phyloP scores from a whole-genome alignment of 2,888 invertebrate species.

The Lathronympha strigana region DNA sequence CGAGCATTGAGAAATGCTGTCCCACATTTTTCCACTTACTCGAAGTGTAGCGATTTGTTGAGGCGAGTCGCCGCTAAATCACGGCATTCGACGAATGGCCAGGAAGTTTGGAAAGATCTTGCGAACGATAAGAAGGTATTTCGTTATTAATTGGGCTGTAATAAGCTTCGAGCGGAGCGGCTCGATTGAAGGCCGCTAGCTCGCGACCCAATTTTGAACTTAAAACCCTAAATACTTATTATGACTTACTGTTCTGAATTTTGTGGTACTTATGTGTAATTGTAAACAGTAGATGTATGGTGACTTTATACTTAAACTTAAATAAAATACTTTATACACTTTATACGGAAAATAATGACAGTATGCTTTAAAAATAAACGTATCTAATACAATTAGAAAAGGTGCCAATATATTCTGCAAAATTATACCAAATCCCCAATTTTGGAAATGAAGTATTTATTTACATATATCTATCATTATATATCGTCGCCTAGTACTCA shows the following conservation, averaged over 20 bases:
- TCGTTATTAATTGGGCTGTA: slow-evolving; percentile 42
- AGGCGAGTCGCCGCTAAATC: slow-evolving; percentile 49
- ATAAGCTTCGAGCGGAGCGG: slow-evolving; percentile 29
- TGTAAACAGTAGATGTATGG: too few species aligned
- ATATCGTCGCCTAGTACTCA: too few species aligned
- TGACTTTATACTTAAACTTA: too few species aligned
- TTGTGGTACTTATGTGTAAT: too few species aligned
- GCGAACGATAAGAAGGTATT: slow-evolving; percentile 43
- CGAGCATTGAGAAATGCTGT: slow-evolving; percentile 30
- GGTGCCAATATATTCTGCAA: too few species aligned
- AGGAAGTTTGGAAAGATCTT: slow-evolving; percentile 45
- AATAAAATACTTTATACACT: too few species aligned
- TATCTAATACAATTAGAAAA: too few species aligned
- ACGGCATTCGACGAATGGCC: slow-evolving; percentile 44
- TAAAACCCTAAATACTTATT: slow-evolving; percentile 25
- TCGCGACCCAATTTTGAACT: slow-evolving; percentile 35
- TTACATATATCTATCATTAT: too few species aligned
- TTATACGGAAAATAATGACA: too few species aligned
- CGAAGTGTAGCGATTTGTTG: slow-evolving; percentile 54
- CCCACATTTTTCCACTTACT: slow-evolving; percentile 39
- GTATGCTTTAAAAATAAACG: too few species aligned
- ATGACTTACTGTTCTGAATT: slow-evolving; percentile 4
- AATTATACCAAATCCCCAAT: too few species aligned
- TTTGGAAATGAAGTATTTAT: too few species aligned
- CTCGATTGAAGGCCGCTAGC: slow-evolving; percentile 24